These are phyloP conservation scores for Benitochromis conjunctus DNA, from an alignment of 2,113 vertebrate genomes.

Conservation along the genomic window DNA sequence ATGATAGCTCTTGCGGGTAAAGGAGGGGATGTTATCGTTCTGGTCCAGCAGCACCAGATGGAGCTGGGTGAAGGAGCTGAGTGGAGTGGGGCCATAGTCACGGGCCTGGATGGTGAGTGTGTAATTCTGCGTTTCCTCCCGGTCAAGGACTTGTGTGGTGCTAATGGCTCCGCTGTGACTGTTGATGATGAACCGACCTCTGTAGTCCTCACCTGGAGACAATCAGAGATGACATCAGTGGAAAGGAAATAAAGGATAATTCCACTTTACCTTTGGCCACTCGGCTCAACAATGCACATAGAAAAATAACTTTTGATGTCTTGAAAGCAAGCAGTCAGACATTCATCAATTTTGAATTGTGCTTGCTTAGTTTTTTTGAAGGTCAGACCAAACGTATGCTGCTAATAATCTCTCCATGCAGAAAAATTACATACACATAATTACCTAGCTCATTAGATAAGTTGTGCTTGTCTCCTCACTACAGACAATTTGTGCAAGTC, in stretches of 20 bases:
- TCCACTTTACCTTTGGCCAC: not conserved
- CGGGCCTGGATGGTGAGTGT: conserved; percentile 78
- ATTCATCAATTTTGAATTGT: not conserved
- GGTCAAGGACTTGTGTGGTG: conserved; percentile 77
- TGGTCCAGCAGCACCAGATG: conserved; percentile 81
- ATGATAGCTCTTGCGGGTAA: conserved; percentile 74
- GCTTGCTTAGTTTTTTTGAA: not conserved
- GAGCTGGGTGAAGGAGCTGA: conserved; percentile 74
- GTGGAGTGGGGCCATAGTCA: conserved; percentile 74
- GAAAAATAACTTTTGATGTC: not conserved
- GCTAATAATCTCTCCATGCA: not conserved
- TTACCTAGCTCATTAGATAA: not conserved
- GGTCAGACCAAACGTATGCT: not conserved
- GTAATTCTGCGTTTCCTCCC: conserved; percentile 80
- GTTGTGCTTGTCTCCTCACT: not conserved
- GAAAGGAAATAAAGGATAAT: not conserved
- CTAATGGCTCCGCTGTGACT: conserved; percentile 78
- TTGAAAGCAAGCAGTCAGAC: not conserved
- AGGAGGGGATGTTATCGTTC: conserved; percentile 85
- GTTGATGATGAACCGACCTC: conserved; percentile 79
- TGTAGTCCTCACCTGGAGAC: conserved; percentile 75
- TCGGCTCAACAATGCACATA: not conserved
- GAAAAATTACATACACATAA: not conserved
- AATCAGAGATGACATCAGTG: not conserved
- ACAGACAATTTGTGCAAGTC: not conserved